Evolutionary conservation across 2,113 vertebrate genomes (phyloP).

Genomic region (Bos javanicus): DNA sequence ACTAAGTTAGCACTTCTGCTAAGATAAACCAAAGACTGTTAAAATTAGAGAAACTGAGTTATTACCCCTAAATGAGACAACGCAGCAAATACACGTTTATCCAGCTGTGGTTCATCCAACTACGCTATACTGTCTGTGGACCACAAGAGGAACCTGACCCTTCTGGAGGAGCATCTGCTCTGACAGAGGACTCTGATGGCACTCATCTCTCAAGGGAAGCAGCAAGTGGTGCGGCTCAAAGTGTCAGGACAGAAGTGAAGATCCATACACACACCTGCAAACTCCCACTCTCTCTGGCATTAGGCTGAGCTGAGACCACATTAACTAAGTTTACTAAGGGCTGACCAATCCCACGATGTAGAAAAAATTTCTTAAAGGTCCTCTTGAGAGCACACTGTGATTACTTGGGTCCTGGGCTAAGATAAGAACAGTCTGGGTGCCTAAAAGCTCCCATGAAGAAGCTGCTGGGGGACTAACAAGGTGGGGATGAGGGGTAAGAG

Average conservation of each 20-base stretch:
- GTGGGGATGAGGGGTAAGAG: neutral
- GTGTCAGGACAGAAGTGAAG: neutral
- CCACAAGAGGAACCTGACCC: accelerated
- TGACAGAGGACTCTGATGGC: too few relatives aligned
- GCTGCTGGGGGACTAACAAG: neutral
- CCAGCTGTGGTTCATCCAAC: neutral
- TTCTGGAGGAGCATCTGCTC: too few relatives aligned
- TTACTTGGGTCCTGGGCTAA: neutral
- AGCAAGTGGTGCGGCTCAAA: neutral
- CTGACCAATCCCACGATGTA: neutral
- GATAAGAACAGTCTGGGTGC: neutral
- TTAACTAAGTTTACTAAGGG: neutral
- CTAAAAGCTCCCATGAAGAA: neutral
- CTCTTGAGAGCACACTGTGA: neutral
- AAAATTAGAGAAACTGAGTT: neutral
- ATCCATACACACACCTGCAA: accelerated
- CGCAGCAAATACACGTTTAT: neutral
- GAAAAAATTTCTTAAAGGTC: neutral
- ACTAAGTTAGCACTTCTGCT: neutral
- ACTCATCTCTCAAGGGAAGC: neutral
- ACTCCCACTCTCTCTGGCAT: neutral
- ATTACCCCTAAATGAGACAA: neutral
- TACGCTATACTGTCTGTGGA: too few relatives aligned
- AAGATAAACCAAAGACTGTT: neutral
- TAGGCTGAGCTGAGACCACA: neutral